Evolutionary conservation across 2,113 vertebrate genomes (phyloP).

Genomic region (Polyodon spathula): DNA sequence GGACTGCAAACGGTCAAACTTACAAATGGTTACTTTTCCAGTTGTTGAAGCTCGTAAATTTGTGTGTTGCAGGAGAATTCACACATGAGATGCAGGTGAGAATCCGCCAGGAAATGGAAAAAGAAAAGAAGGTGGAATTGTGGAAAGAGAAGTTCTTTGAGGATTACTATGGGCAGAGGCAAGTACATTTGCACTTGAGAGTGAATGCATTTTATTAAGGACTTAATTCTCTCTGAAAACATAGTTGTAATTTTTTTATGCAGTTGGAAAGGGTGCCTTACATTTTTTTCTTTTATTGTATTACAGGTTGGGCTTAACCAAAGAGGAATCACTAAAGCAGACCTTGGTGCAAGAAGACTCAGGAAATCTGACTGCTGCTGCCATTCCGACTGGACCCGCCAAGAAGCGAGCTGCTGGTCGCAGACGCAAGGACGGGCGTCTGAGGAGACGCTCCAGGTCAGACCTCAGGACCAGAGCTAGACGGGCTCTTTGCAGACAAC

Average conservation of each 20-base stretch:
- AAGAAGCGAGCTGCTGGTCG: constrained; percentile 61
- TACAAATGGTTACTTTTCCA: too few relatives aligned
- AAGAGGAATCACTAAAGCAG: constrained; percentile 74
- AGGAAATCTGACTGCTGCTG: constrained; percentile 52
- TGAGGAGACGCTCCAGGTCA: constrained; percentile 77
- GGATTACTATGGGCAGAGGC: constrained; percentile 97
- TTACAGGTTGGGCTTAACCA: constrained; percentile 74
- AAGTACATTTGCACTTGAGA: constrained; percentile 29
- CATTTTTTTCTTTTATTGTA: constrained; percentile 15
- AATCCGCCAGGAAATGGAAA: constrained; percentile 96
- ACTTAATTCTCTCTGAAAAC: not conserved
- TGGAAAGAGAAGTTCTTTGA: constrained; percentile 98
- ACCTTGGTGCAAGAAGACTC: constrained; percentile 61
- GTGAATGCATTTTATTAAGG: too few relatives aligned
- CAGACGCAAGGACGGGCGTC: constrained; percentile 72
- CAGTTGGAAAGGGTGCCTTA: not conserved
- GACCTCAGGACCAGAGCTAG: constrained; percentile 67
- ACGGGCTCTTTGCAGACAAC: constrained; percentile 47
- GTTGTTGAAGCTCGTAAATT: too few relatives aligned
- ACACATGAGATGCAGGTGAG: constrained; percentile 97
- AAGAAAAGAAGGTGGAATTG: constrained; percentile 89
- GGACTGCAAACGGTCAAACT: too few relatives aligned
- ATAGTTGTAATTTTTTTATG: too few relatives aligned
- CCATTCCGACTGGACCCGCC: constrained; percentile 47
- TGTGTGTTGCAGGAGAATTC: constrained; percentile 80